phyloP scores from a whole-genome alignment of 2,797 vertebrate genomes.

The Aselliscus stoliczkanus region DNA sequence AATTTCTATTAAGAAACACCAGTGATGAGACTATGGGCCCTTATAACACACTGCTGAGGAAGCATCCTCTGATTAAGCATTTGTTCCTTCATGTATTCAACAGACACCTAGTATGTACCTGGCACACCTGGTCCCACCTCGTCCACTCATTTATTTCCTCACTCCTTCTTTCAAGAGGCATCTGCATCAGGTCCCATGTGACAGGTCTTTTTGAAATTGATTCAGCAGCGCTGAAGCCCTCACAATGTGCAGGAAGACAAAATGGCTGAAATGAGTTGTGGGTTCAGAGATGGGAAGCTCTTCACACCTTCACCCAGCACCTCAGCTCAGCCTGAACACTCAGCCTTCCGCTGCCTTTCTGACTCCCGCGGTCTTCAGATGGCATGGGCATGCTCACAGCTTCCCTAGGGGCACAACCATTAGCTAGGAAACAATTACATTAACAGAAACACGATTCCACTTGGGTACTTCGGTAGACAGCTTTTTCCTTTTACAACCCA shows the following conservation, averaged over 20 bases:
- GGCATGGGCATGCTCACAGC: not conserved
- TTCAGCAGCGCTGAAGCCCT: not conserved
- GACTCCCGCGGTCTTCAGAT: fast-evolving
- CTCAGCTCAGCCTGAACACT: not conserved
- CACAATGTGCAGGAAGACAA: not conserved
- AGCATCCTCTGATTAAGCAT: not conserved
- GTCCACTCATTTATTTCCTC: not conserved
- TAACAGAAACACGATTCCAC: not conserved
- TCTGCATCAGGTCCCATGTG: fast-evolving
- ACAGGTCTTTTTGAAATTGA: not conserved
- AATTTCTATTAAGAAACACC: not conserved
- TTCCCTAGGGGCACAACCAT: fast-evolving
- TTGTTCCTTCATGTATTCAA: not conserved
- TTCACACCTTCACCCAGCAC: fast-evolving
- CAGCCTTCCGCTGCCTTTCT: fast-evolving
- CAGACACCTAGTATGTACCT: not conserved
- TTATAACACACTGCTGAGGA: not conserved
- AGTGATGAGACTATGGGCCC: not conserved
- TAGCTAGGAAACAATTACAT: no score
- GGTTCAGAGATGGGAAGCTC: not conserved
- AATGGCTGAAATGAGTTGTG: not conserved
- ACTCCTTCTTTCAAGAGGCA: not conserved
- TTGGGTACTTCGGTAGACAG: not conserved
- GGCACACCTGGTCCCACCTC: not conserved
- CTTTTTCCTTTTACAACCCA: not conserved